A percentile compares a stretch with the other conserved stretches of the same genome.
These are phyloP conservation scores for Leptestheria dahalacensis DNA, from an alignment of 1,140 invertebrate species.

Conservation along the genomic window DNA sequence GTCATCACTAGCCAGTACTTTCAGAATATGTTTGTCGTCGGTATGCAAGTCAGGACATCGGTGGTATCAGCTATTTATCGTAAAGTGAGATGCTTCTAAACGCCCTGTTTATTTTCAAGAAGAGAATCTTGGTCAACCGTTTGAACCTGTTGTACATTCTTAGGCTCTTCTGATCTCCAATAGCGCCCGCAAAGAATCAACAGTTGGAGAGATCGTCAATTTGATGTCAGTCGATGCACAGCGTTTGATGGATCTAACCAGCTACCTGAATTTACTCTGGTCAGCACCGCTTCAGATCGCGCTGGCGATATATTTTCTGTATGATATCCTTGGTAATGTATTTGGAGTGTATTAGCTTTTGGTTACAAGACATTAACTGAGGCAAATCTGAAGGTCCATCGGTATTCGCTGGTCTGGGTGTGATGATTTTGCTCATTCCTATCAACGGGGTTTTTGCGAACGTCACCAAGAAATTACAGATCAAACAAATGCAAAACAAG, in stretches of 20 bases:
- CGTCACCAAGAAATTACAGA: conserved; percentile 53
- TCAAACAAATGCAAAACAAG: conserved; percentile 79
- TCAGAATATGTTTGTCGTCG: conserved; percentile 76
- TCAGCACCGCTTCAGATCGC: conserved; percentile 84
- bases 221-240: conserved; percentile 79
- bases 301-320: conserved; percentile 75
- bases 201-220: conserved; percentile 83
- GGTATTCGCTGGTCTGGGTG: conserved; percentile 72
- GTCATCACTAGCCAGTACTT: conserved; percentile 81
- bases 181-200: conserved; percentile 36
- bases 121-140: no score
- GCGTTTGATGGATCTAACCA: conserved; percentile 70
- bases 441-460: conserved; percentile 77
- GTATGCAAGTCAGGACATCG: conserved; percentile 76
- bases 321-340: conserved; percentile 44
- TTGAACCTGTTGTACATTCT: not conserved
- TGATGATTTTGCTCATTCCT: conserved; percentile 85
- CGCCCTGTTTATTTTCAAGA: not conserved
- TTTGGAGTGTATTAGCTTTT: conserved; percentile 6
- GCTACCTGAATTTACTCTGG: conserved; percentile 92
- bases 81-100: conserved; percentile 48
- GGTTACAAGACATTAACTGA: not conserved
- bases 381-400: conserved; percentile 42
- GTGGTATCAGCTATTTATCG: conserved; percentile 86
- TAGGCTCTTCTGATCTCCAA: conserved; percentile 28